These are phyloP conservation scores for Amphipyra tragopoginis DNA, from an alignment of 2,888 invertebrate species.

Conservation along the genomic window DNA sequence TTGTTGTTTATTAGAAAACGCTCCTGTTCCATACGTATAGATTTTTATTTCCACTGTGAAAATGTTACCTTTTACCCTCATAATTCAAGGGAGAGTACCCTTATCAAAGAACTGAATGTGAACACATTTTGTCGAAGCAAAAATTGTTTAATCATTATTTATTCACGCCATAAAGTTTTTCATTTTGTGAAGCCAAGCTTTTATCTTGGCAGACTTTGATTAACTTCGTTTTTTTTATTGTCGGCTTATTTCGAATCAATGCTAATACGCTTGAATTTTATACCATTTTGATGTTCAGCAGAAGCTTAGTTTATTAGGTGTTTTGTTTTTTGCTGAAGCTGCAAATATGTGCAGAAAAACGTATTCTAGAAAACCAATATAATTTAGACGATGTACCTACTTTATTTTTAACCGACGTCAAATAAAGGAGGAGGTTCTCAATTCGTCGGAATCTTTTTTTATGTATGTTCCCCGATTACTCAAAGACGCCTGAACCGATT, in stretches of 20 bases:
- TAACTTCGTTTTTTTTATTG: slow-evolving; percentile 32
- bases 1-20: slow-evolving; percentile 61
- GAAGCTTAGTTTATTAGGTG: background rate
- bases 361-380: no score
- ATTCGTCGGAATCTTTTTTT: no score
- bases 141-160: slow-evolving; percentile 47
- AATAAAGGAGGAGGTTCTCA: no score
- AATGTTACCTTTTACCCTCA: slow-evolving; percentile 46
- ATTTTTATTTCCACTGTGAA: slow-evolving; percentile 48
- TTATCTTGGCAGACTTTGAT: slow-evolving; percentile 27
- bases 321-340: background rate
- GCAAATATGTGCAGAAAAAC: no score
- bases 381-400: no score
- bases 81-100: slow-evolving; percentile 39
- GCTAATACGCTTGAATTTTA: slow-evolving; percentile 3
- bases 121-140: slow-evolving; percentile 36
- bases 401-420: no score
- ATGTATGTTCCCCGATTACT: no score
- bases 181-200: slow-evolving; percentile 20
- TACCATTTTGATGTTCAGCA: background rate
- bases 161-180: slow-evolving; percentile 30
- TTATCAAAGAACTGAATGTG: slow-evolving; percentile 35
- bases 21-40: slow-evolving; percentile 41
- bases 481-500: no score
- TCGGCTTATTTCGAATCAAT: slow-evolving; percentile 10